Evolutionary conservation across 2,113 vertebrate genomes (phyloP), one percentile per base, ranked within the genome.

Genomic region (Rhynchomys soricoides): DNA sequence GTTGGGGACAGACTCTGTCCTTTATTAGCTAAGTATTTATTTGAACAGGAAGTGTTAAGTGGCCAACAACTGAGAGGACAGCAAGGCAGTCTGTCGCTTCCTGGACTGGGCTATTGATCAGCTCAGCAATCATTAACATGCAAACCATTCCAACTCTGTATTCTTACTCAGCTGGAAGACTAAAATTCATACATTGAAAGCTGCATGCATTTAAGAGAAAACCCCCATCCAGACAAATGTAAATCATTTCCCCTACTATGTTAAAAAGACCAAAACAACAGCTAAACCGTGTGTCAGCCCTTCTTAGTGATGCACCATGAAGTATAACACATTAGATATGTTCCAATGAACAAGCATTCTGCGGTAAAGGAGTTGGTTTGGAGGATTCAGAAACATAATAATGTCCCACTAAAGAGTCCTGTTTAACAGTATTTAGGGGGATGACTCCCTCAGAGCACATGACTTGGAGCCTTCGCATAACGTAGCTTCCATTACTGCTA

Each of bases 11-110:
- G 90, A 86, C 37, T 82, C 45, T 29, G 59, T 81, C 90, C 40
- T 90, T 62, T 83, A 10, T 86, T 96, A 8, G 57, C 94, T 89
- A 92, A 90, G 62, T 92, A 66, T 87, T 90, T 90, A 22, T 92
- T 95, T 93, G 50, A 17, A 52, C 7, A 64, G 74, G 91, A 34
- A 50, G 77, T 6, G 34, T 93, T 85, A 90, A 90, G 68, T 31
- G 40, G 9, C 5, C 82, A 37, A 31, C 71, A 90, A 96, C 82
- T 87, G 77, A 82, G 43, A 89, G 64, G 66, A 57, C 24, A 45
- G 43, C 66, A 31, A 93, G 48, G 4, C 37, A 78, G 83, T 94
- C 26, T 87, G 6, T 91, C 87, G 90, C 78, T 83, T 75, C 59
- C 12, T 0, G 8, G 0, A 71, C 66, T 70, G 17, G 13, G 40